Evolutionary conservation across 1,140 invertebrate genomes (phyloP), one percentile per base, ranked within the genome.

Genomic region (Ceratina australensis): DNA sequence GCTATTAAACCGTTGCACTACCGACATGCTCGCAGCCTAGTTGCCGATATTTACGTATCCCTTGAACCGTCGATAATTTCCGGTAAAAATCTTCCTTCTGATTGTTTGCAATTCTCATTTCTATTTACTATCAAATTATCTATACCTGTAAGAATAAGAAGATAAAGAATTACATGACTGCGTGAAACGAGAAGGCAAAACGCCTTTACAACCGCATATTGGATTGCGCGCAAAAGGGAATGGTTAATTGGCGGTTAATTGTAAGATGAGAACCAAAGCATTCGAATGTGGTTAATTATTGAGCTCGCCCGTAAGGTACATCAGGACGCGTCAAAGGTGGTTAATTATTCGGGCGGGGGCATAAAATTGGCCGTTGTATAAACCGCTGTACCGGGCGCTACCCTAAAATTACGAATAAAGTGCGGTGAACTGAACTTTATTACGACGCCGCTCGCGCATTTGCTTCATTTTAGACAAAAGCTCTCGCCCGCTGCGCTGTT

Each of bases 41-140:
- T 84, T 65, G 77, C 67, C 49, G 80, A 84, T 84, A 80, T 84
- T 83, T 83, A 24, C 67, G 26, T 20, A 68, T 24, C 63, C 16
- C 66, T 80, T 54, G 42, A 28, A 54, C 20, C 24, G 26, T 16
- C 16, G 22, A 24, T 65, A 71, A n/a, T 54, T 16, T 49, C 61
- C 28, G 16, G 10, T 22, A 16, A 59, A 69, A 63, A 79, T 72
- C 54, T 63, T 76, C 60, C 52, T 74, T 76, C 49, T 78, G 33
- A 42, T 42, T 42, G 33, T 10, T 42, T 42, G 33, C 33, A 42
- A 7, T 8, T 42, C 10, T 42, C 33, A n/a, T n/a, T n/a, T n/a
- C n/a, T 33, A 7, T 42, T 42, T 42, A 2, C 10, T 7, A 42
- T 42, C 5, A 42, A 42, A 42, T 42, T 0, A 8, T 42, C 10